These are phyloP conservation scores for Meriones unguiculatus DNA, from an alignment of 2,113 vertebrate genomes.

Conservation along the genomic window DNA sequence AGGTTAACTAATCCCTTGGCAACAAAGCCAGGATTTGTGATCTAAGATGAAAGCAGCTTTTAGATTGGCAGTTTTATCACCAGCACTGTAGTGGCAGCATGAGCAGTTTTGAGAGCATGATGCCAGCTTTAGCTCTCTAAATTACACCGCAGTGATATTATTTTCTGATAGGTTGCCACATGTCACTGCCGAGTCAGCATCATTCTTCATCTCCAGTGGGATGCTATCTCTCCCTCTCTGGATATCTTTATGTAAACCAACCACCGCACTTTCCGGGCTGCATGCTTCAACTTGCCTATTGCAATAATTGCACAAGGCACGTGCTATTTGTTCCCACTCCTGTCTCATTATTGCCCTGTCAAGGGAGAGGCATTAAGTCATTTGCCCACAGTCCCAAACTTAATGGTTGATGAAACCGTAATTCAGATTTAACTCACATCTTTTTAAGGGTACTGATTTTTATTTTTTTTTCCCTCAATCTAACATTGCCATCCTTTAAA, in stretches of 20 bases:
- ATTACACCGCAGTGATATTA: not conserved
- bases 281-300: constrained; percentile 15
- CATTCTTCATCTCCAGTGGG: not conserved
- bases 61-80: not conserved
- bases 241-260: not conserved
- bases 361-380: not conserved
- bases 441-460: constrained; percentile 8
- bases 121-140: not conserved
- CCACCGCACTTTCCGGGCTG: not conserved
- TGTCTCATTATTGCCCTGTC: not conserved
- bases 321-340: not conserved
- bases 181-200: not conserved
- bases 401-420: not conserved
- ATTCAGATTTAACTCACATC: constrained; percentile 32
- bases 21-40: not conserved
- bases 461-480: not conserved
- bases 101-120: not conserved
- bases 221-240: not conserved
- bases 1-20: not conserved
- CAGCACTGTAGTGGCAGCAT: not conserved
- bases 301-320: constrained; percentile 10
- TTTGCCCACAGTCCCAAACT: not conserved
- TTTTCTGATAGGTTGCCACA: not conserved
- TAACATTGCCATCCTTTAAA: constrained; percentile 10
- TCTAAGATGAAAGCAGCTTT: not conserved